Evolutionary conservation across 2,888 invertebrate species (phyloP), one percentile per base, ranked within the genome.

Genomic region (Shargacucullia verbasci): DNA sequence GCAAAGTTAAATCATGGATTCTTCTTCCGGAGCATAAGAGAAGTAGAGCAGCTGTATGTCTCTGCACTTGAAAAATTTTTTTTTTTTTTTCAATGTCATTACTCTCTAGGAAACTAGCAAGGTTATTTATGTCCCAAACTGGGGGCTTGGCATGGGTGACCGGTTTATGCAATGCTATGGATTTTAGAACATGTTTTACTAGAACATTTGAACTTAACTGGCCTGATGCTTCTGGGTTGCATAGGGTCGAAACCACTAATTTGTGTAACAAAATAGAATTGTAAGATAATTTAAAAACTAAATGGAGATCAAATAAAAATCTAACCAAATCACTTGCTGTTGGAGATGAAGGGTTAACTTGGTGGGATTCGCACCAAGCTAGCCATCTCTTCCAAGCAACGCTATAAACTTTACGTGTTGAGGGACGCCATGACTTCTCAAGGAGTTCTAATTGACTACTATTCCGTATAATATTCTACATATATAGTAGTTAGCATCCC

Each of bases 401-500:
- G 3, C 15, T 38, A 38, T 38, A 38, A 5, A 14, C 14, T 38
- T 38, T 38, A 14, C 20, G 10, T 10, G 38, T 38, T 20, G 38
- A 38, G 15, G 38, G 38, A 10, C 38, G 38, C 38, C 38, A 38
- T 14, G 20, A 38, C 10, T 14, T 14, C 11, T 38, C 14, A 20
- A 38, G 38, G 1, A 38, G 15, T 8, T 14, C 10, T 38, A 38
- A 15, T 38, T 38, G 38, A 38, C 14, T 8, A 7, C 14, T 8
- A 8, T 37, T 37, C 37, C 37, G 14, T n/a, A n/a, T n/a, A n/a
- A n/a, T n/a, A n/a, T n/a, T n/a, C n/a, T n/a, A n/a, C n/a, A n/a
- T n/a, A n/a, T n/a, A n/a, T n/a, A 6, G 37, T 6, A 9, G 5
- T 62, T 47, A 65, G 12, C 1, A 13, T 14, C 15, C 54, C 29